A percentile compares a stretch with the other conserved stretches of the same genome.
Conservation (phyloP, 2,888 invertebrate species). For the Mythimna lalbum region DNA sequence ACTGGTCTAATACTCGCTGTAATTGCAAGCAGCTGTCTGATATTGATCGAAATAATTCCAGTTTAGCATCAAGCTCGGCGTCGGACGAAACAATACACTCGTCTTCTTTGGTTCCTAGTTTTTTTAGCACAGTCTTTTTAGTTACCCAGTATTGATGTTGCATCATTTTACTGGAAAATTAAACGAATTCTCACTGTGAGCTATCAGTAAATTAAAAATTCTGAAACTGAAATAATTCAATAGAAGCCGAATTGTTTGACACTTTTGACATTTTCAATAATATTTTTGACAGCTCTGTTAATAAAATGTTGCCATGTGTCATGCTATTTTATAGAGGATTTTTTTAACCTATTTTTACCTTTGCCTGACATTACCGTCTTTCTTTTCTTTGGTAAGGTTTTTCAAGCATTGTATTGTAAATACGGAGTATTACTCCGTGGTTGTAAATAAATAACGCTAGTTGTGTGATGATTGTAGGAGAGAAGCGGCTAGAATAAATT, state of each 20-base stretch:
- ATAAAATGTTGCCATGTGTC: conserved; percentile 22
- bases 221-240: conserved; percentile 33
- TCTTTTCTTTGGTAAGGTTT: too few species aligned
- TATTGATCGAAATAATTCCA: conserved; percentile 97
- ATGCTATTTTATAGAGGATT: too few species aligned
- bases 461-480: too few species aligned
- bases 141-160: conserved; percentile 99
- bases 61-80: conserved; percentile 98
- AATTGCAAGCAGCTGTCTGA: conserved; percentile 97
- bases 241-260: conserved; percentile 40
- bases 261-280: conserved; percentile 47
- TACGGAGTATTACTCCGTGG: too few species aligned
- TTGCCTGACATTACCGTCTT: too few species aligned
- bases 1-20: conserved; percentile 97
- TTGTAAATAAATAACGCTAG: too few species aligned
- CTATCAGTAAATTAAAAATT: conserved; percentile 26
- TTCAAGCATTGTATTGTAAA: too few species aligned
- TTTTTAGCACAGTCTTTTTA: conserved; percentile 97
- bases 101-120: conserved; percentile 99
- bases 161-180: conserved; percentile 88
- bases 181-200: conserved; percentile 38
- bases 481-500: too few species aligned
- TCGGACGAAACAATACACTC: conserved; percentile 99
- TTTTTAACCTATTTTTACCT: too few species aligned
- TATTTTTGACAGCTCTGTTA: conserved; percentile 24